Conservation (phyloP, 2,888 invertebrate species). For the Oligia latruncula region DNA sequence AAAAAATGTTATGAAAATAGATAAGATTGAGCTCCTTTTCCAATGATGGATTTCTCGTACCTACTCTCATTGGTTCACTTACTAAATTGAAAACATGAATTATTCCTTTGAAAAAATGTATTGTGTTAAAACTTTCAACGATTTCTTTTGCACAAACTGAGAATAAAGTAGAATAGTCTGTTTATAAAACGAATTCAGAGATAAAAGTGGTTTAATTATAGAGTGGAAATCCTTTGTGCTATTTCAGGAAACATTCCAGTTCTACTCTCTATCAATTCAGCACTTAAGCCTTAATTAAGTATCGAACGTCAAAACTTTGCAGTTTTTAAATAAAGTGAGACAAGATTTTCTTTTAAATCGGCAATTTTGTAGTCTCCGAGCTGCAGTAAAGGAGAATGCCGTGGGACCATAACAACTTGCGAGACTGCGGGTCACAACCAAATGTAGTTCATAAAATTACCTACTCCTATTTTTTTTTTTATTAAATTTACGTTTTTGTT, state of each 20-base stretch:
- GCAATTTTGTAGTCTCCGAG: conserved; percentile 6
- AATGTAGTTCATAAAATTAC: too few species aligned
- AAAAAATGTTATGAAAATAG: not conserved
- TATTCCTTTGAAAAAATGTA: conserved; percentile 18
- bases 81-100: conserved; percentile 17
- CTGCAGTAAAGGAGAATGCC: not conserved
- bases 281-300: conserved; percentile 16
- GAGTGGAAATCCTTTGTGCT: conserved; percentile 18
- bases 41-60: not conserved
- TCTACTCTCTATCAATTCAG: conserved; percentile 16
- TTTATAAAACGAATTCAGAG: not conserved
- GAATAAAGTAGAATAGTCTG: not conserved
- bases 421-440: too few species aligned
- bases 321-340: conserved; percentile 9
- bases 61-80: not conserved
- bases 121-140: conserved; percentile 14
- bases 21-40: not conserved
- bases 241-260: conserved; percentile 4
- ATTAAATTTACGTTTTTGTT: too few species aligned
- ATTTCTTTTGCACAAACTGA: not conserved
- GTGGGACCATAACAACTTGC: too few species aligned
- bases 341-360: conserved; percentile 13
- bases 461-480: too few species aligned
- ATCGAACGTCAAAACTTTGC: conserved; percentile 32
- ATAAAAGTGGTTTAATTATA: conserved; percentile 16